Base-by-base conservation (phyloP, 53 echinoderm and acorn worm species). In the Stichopus horrens region DNA sequence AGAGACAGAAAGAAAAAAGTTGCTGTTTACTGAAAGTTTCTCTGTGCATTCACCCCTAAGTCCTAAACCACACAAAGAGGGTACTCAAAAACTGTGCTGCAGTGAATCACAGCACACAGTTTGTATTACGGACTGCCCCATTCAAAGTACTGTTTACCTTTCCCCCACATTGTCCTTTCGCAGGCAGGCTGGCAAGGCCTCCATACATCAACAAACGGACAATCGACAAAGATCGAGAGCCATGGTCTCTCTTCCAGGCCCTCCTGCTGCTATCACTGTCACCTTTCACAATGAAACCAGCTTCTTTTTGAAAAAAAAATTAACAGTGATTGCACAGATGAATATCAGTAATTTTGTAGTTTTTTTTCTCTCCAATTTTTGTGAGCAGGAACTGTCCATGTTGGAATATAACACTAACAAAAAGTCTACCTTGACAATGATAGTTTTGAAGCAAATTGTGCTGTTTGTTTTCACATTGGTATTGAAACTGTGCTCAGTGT, bases 111-210 rank as follows among this genome's bases (percentile, higher is more conserved):
- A 66, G 66, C 52, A 68, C 71, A 68, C 23, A 86, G 86, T 86
- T 86, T 86, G 86, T 86, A 51, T 86, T 86, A 86, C 86, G 66
- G 66, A 86, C 86, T 68, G 53, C 86, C 86, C 37, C 86, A 67
- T 68, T 67, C 67, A 86, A 60, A 53, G 23, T 52, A 86, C 21
- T 86, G 86, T 86, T 86, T 86, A 68, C 86, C 66, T 86, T 67
- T 65, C 86, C 23, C 56, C 21, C 37, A 37, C 55, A 55, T 81
- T 57, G 56, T 58, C 18, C 56, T 56, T 57, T 81, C 9, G 81
- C 58, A 81, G 58, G 81, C 56, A 13, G 57, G 81, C 56, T 7
- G 81, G 81, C 56, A 55, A 81, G 56, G 81, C 56, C 58, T 57
- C 56, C 81, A 9, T 57, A 81, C 81, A 57, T 81, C 81, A 81